phyloP scores from a whole-genome alignment of 1,140 invertebrate species.

The Drosophila quadrilineata region DNA sequence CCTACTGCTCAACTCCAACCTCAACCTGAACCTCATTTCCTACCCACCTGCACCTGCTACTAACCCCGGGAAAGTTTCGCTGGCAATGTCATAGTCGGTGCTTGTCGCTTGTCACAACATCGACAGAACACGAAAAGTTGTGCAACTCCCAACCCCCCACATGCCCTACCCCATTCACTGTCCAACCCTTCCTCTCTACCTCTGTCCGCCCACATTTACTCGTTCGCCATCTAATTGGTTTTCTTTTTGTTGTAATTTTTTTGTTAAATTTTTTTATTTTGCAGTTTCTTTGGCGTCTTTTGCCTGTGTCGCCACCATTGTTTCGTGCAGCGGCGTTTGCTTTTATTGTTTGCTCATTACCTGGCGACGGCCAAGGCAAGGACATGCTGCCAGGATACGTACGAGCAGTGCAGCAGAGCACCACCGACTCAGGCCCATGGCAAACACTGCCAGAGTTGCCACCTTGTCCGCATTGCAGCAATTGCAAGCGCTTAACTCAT shows the following conservation, averaged over 20 bases:
- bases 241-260: slow-evolving; percentile 35
- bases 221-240: slow-evolving; percentile 64
- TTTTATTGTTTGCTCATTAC: slow-evolving; percentile 79
- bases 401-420: neutral
- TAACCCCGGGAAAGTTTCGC: neutral
- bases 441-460: slow-evolving; percentile 6
- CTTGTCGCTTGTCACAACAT: slow-evolving; percentile 59
- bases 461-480: slow-evolving; percentile 68
- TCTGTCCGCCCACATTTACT: neutral
- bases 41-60: neutral
- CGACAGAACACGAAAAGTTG: slow-evolving; percentile 72
- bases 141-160: neutral
- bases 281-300: neutral
- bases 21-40: too few species aligned
- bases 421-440: too few species aligned
- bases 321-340: slow-evolving; percentile 68
- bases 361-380: slow-evolving; percentile 12
- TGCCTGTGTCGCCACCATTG: slow-evolving; percentile 52
- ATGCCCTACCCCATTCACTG: neutral
- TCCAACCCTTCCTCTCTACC: neutral
- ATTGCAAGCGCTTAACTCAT: slow-evolving; percentile 72
- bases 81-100: neutral
- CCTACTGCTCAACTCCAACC: too few species aligned
- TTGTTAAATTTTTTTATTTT: neutral
- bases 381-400: slow-evolving; percentile 12